phyloP scores from a whole-genome alignment of 1,140 invertebrate species.

The Manduca sexta region DNA sequence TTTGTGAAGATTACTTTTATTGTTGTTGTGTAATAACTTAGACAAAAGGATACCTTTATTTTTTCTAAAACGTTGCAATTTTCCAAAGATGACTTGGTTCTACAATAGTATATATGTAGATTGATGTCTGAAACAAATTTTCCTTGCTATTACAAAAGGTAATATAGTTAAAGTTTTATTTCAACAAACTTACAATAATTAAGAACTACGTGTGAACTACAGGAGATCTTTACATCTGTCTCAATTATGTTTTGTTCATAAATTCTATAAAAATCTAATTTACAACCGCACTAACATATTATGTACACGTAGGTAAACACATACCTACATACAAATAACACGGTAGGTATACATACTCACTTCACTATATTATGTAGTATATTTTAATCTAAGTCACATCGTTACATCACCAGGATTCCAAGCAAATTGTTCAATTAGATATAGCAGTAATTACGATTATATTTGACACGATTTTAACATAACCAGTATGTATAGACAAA shows the following conservation, averaged over 20 bases:
- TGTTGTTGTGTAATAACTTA: too few species aligned
- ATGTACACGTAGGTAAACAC: conserved; percentile 6
- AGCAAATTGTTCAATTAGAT: conserved; percentile 7
- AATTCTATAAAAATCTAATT: conserved; percentile 5
- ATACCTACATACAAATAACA: conserved; percentile 11
- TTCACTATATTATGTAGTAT: conserved; percentile 14
- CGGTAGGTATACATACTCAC: conserved; percentile 12
- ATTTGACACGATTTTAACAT: background rate
- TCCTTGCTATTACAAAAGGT: too few species aligned
- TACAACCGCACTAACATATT: conserved; percentile 9
- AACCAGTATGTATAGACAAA: background rate
- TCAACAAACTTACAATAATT: too few species aligned
- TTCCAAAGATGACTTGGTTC: too few species aligned
- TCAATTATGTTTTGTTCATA: background rate
- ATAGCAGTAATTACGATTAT: background rate
- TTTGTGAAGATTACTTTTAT: too few species aligned
- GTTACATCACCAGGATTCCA: conserved; percentile 36
- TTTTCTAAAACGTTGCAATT: too few species aligned
- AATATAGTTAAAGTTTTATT: too few species aligned
- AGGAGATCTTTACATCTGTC: background rate
- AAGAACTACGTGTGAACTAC: too few species aligned
- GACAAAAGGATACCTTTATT: too few species aligned
- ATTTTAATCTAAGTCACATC: conserved; percentile 36
- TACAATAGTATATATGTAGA: too few species aligned
- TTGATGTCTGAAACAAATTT: too few species aligned